Evolutionary conservation across 2,797 vertebrate species (phyloP).

Genomic region (Malurus leucopterus): DNA sequence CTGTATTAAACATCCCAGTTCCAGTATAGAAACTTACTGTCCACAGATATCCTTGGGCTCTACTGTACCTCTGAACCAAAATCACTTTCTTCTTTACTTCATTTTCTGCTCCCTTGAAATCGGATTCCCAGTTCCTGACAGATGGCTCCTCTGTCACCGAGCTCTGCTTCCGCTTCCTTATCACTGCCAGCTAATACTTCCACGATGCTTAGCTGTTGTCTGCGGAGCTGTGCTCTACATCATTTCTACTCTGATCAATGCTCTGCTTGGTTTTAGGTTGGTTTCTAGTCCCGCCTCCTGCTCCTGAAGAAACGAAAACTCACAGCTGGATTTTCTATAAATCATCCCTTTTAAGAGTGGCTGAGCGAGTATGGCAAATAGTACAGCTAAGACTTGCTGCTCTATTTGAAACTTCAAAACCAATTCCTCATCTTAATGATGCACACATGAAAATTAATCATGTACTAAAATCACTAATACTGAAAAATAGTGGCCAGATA

Average conservation of each 20-base stretch:
- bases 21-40: constrained; percentile 70
- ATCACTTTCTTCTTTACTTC: constrained; percentile 66
- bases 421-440: constrained; percentile 54
- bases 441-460: constrained; percentile 41
- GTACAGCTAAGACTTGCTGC: constrained; percentile 55
- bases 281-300: constrained; percentile 73
- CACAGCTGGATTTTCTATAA: constrained; percentile 80
- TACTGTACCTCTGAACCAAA: constrained; percentile 63
- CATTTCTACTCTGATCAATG: constrained; percentile 72
- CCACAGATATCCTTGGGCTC: constrained; percentile 67
- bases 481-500: constrained; percentile 52
- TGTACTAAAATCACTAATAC: constrained; percentile 57
- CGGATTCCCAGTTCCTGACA: constrained; percentile 65
- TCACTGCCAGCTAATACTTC: constrained; percentile 72
- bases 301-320: constrained; percentile 72
- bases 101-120: constrained; percentile 65
- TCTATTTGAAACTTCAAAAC: constrained; percentile 61
- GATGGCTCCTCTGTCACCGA: constrained; percentile 66
- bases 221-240: constrained; percentile 69
- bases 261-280: constrained; percentile 68
- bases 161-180: constrained; percentile 63
- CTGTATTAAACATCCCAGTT: constrained; percentile 9
- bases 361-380: constrained; percentile 58
- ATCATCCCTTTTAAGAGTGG: constrained; percentile 66
- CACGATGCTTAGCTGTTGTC: constrained; percentile 68